phyloP scores from a whole-genome alignment of 1,140 invertebrate genomes.

The Dendrolimus punctatus region DNA sequence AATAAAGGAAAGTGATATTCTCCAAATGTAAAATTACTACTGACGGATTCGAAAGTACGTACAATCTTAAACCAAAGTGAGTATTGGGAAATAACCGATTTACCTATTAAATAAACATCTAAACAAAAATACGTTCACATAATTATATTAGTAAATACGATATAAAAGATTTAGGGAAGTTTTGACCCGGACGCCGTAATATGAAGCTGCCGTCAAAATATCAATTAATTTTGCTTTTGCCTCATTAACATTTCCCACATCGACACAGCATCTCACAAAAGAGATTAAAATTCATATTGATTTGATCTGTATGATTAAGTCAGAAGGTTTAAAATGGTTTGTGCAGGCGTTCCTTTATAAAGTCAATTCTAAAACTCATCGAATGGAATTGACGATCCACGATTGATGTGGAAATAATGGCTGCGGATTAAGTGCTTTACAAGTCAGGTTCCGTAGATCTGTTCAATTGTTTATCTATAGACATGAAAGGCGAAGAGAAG shows the following conservation, averaged over 20 bases:
- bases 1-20: background rate
- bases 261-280: constrained; percentile 7
- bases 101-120: no score
- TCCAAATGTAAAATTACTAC: background rate
- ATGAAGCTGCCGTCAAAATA: constrained; percentile 26
- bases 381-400: constrained; percentile 42
- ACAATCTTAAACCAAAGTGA: no score
- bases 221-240: constrained; percentile 34
- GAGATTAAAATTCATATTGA: background rate
- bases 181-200: constrained; percentile 12
- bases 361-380: constrained; percentile 34
- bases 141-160: no score
- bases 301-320: constrained; percentile 6
- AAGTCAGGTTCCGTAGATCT: no score
- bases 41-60: no score
- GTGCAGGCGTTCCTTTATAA: constrained; percentile 2
- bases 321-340: constrained; percentile 7
- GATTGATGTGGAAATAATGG: constrained; percentile 14
- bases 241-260: constrained; percentile 31
- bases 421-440: background rate
- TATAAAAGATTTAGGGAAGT: constrained; percentile 9
- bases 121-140: no score
- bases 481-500: no score
- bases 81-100: no score
- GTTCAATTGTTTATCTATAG: no score